Percentiles rank a stretch among this genome's conserved stretches.
phyloP scores from a whole-genome alignment of 2,888 invertebrate species.

The Ichneumoninae sp. region DNA sequence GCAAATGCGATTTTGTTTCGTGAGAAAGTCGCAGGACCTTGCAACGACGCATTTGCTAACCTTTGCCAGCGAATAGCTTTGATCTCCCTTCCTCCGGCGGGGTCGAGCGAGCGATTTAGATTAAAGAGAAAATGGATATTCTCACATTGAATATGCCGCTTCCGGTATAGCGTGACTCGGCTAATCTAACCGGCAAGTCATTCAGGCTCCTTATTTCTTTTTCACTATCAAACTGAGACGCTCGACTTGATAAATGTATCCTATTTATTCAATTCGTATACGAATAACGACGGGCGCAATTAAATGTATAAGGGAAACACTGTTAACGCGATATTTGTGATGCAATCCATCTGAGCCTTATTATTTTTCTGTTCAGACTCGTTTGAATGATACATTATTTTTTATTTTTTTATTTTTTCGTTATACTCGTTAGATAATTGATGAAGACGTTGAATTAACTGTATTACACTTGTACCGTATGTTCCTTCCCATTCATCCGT shows the following conservation, averaged over 20 bases:
- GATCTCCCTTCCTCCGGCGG: background rate
- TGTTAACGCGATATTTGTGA: background rate
- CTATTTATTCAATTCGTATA: background rate
- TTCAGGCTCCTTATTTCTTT: background rate
- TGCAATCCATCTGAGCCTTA: background rate
- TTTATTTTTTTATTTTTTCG: background rate
- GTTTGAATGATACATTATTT: background rate
- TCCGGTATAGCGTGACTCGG: constrained; percentile 26
- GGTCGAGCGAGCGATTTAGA: constrained; percentile 44
- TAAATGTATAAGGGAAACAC: background rate
- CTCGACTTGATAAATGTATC: background rate
- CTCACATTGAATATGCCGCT: constrained; percentile 48
- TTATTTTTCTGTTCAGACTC: background rate
- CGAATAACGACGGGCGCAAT: background rate
- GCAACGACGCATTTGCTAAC: constrained; percentile 29
- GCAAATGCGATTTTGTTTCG: constrained; percentile 62
- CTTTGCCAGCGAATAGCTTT: background rate
- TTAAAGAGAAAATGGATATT: constrained; percentile 29
- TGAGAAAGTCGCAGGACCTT: constrained; percentile 56
- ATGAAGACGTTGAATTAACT: background rate
- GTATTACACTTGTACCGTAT: background rate
- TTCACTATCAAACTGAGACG: background rate
- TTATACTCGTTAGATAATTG: background rate
- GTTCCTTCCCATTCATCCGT: background rate
- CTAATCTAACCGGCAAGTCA: constrained; percentile 19